phyloP scores from a whole-genome alignment of 1,140 invertebrate genomes.

The Drosophila lini region DNA sequence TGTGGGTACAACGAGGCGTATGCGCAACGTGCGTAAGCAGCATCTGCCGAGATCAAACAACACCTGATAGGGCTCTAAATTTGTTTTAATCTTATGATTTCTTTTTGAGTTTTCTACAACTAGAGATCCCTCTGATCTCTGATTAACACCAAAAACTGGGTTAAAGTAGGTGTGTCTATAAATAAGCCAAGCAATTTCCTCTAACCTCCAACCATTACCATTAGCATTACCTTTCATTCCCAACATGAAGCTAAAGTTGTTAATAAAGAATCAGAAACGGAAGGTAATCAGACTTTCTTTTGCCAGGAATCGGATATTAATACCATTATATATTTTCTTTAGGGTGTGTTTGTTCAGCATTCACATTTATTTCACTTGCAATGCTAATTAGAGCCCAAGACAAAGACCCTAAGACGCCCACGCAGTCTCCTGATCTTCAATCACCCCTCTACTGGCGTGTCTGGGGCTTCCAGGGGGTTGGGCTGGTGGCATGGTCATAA shows the following conservation, averaged over 20 bases:
- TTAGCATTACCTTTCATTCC: too few species aligned
- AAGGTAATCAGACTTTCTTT: background rate
- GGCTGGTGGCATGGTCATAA: conserved; percentile 57
- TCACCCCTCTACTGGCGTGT: background rate
- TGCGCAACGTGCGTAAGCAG: conserved; percentile 25
- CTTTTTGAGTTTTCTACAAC: background rate
- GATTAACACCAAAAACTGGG: background rate
- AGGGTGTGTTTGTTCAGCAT: conserved; percentile 23
- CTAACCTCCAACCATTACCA: background rate
- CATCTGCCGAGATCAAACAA: background rate
- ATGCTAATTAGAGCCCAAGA: conserved; percentile 62
- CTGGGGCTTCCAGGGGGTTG: background rate
- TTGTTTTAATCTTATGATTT: background rate
- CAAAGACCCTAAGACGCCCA: conserved; percentile 38
- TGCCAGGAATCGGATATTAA: background rate
- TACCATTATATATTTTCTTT: background rate
- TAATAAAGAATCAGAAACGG: too few species aligned
- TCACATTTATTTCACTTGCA: conserved; percentile 43
- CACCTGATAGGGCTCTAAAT: background rate
- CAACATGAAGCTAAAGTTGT: too few species aligned
- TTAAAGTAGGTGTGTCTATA: background rate
- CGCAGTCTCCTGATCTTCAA: conserved; percentile 18
- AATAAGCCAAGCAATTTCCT: background rate
- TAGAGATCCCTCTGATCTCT: background rate
- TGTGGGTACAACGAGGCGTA: conserved; percentile 31